Evolutionary conservation across 2,888 invertebrate species (phyloP).

Genomic region (Nasonia oneida): DNA sequence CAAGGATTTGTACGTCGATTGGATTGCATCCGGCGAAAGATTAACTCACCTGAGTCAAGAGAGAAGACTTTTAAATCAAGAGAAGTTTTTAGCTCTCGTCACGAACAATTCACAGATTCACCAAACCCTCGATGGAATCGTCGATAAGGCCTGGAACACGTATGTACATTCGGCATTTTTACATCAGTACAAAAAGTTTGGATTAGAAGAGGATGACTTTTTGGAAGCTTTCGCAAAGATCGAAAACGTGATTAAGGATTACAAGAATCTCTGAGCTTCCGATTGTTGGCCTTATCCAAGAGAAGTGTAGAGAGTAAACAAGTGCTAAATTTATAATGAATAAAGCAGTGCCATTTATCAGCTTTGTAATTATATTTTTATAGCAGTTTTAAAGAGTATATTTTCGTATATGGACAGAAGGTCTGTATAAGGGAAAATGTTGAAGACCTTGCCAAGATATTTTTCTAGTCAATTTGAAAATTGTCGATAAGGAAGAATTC

Average conservation of each 20-base stretch:
- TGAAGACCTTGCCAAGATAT: slow-evolving; percentile 50
- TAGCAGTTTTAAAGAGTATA: slow-evolving; percentile 37
- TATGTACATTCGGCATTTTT: slow-evolving; percentile 80
- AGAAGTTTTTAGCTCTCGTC: slow-evolving; percentile 78
- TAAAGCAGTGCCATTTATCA: slow-evolving; percentile 40
- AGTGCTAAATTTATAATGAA: slow-evolving; percentile 1
- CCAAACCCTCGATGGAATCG: slow-evolving; percentile 75
- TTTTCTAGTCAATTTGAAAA: slow-evolving; percentile 62
- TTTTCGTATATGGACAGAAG: slow-evolving; percentile 37
- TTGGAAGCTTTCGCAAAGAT: slow-evolving; percentile 79
- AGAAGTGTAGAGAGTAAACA: too few species aligned
- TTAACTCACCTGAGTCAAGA: slow-evolving; percentile 77
- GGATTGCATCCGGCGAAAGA: slow-evolving; percentile 74
- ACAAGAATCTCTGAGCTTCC: slow-evolving; percentile 72
- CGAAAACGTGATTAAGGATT: slow-evolving; percentile 79
- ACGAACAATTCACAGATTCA: slow-evolving; percentile 79
- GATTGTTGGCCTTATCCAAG: not conserved
- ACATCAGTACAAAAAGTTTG: slow-evolving; percentile 80
- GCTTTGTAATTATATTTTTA: slow-evolving; percentile 48
- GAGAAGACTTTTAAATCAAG: slow-evolving; percentile 75
- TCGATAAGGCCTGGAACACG: slow-evolving; percentile 80
- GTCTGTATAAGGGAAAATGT: slow-evolving; percentile 31
- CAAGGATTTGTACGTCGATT: slow-evolving; percentile 75
- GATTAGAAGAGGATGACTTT: slow-evolving; percentile 80
- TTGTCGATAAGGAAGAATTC: slow-evolving; percentile 55